Conservation (phyloP, 2,113 vertebrate species). For the Ophiodon elongatus region DNA sequence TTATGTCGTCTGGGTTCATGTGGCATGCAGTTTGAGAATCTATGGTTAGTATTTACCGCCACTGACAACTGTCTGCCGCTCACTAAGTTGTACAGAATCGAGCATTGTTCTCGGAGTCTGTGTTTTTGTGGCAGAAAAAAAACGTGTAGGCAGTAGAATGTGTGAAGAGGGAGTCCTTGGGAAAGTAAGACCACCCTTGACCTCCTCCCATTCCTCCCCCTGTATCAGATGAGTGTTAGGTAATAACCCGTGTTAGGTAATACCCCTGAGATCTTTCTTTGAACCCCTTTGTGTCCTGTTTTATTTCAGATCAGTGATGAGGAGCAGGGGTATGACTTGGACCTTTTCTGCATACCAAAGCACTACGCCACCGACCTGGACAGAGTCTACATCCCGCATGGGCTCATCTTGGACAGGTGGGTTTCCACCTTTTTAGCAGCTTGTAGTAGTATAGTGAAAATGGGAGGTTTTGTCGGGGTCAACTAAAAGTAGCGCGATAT, state of each 20-base stretch:
- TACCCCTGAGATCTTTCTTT: constrained; percentile 3
- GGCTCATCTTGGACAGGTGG: constrained; percentile 98
- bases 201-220: constrained; percentile 5
- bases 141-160: background rate
- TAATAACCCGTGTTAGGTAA: constrained; percentile 42
- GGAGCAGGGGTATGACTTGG: constrained; percentile 95
- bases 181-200: constrained; percentile 24
- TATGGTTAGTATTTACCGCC: background rate
- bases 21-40: constrained; percentile 32
- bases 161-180: background rate
- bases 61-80: background rate
- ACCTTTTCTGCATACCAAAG: constrained; percentile 98
- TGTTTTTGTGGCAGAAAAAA: constrained; percentile 11
- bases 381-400: constrained; percentile 96
- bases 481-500: background rate
- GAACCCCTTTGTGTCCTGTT: constrained; percentile 19
- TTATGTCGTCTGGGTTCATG: constrained; percentile 51
- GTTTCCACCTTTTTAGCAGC: constrained; percentile 35
- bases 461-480: background rate
- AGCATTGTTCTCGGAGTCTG: constrained; percentile 1
- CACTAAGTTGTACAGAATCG: constrained; percentile 9
- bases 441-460: background rate
- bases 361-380: constrained; percentile 95
- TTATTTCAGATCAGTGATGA: constrained; percentile 93
- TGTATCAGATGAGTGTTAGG: constrained; percentile 26